Base-by-base conservation (phyloP, 1,140 invertebrate species). In the Macrostomum lignano region DNA sequence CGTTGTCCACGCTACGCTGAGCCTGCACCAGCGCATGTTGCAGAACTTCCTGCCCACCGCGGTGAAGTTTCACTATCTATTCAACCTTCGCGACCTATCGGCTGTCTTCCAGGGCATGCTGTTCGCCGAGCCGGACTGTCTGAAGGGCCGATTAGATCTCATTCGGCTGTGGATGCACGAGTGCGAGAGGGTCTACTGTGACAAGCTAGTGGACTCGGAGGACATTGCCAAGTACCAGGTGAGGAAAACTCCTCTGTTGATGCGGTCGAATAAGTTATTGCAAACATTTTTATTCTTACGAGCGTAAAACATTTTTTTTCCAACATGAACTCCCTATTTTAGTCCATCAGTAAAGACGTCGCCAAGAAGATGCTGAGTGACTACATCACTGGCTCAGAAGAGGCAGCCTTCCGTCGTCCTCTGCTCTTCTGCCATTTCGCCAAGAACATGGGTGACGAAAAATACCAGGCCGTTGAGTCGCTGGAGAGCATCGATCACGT, bases 1-100 rank as follows among this genome's bases (percentile, higher is more conserved):
- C 40, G 65, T 88, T 33, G 73, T 86, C 2, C 60, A 66, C 31
- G 74, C 74, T 14, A 70, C 78, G 0, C 63, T 88, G 19, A 66
- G 69, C 21, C 48, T 91, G 7, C 81, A 93, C 49, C 67, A 72
- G 43, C 75, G 78, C 57, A 70, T 74, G 2, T 64, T 69, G 7
- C 68, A 74, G 55, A 67, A 76, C 7, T 88, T 86, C 49, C 58
- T 86, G 28, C 81, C 81, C 3, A 91, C 81, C 17, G 81, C 82
- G 3, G 70, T 79, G 19, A 93, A 91, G 54, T 93, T 84, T 46
- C 82, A 91, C 57, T 93, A 93, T 44, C 71, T 88, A 37, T 93
- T 91, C 51, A 93, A 91, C 60, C 61, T 93, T 17, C 59, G 84
- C 34, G 84, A 93, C 49, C 64, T 93, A 21, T 84, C 79, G 2